Conservation (phyloP, 2,113 vertebrate genomes). For the Callithrix jacchus region DNA sequence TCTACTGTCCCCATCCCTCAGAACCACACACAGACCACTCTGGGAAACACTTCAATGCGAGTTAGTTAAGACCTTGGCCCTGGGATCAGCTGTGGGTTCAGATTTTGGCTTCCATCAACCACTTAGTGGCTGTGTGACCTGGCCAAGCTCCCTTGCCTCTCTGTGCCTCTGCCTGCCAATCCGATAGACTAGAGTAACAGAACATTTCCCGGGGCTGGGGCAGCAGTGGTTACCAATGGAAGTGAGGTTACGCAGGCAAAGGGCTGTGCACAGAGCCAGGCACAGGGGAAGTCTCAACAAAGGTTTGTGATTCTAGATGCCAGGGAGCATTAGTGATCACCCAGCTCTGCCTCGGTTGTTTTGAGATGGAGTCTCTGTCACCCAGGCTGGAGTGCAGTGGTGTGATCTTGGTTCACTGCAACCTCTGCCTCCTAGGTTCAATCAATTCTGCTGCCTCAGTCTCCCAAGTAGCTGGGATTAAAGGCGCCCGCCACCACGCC, state of each 20-base stretch:
- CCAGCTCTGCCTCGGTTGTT: background rate
- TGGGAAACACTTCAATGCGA: background rate
- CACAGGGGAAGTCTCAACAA: accelerated
- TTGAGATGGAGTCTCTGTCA: no score
- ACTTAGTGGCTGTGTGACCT: background rate
- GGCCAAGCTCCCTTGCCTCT: background rate
- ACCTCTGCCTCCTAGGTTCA: no score
- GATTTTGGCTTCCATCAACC: background rate
- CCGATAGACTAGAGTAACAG: background rate
- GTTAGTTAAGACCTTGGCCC: background rate
- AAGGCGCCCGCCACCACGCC: accelerated
- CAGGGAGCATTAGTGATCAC: background rate
- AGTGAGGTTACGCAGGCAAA: background rate
- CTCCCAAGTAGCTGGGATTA: no score
- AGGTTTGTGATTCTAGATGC: background rate
- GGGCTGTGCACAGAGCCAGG: background rate
- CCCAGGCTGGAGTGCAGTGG: no score
- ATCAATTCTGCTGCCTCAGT: no score
- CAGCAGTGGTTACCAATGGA: no score
- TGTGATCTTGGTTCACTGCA: no score
- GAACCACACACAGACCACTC: background rate
- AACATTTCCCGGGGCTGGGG: background rate
- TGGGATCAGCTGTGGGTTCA: background rate
- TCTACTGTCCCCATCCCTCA: background rate
- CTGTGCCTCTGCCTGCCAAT: background rate